Evolutionary conservation across 2,797 vertebrate genomes (phyloP).

Genomic region (Acanthis flammea): DNA sequence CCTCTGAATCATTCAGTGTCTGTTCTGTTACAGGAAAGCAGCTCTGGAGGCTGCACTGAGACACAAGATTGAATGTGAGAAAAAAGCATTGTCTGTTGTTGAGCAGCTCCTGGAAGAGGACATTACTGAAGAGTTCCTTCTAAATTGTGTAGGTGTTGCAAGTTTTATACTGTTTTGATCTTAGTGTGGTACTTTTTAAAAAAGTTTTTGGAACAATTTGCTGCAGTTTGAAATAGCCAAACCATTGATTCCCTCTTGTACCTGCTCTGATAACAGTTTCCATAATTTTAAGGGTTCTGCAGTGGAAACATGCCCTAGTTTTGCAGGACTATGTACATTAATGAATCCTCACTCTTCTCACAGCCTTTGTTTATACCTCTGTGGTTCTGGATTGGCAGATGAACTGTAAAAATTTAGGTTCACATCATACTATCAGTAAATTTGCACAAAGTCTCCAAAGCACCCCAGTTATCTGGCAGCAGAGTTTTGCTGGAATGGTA

Average conservation of each 20-base stretch:
- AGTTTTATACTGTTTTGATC: not conserved
- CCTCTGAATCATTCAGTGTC: not conserved
- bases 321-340: not conserved
- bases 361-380: not conserved
- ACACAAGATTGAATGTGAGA: conserved; percentile 86
- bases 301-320: not conserved
- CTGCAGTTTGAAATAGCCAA: not conserved
- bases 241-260: not conserved
- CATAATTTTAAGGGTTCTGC: not conserved
- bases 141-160: conserved; percentile 82
- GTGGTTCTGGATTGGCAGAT: not conserved
- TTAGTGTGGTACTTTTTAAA: not conserved
- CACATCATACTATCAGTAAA: not conserved
- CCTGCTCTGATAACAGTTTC: not conserved
- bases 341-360: not conserved
- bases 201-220: not conserved
- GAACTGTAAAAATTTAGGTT: not conserved
- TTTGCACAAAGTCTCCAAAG: not conserved
- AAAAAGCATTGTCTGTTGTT: conserved; percentile 83
- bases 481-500: not conserved
- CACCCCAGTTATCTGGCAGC: not conserved
- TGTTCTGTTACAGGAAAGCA: conserved; percentile 80
- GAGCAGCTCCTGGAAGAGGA: conserved; percentile 89
- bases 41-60: conserved; percentile 79
- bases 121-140: conserved; percentile 86